Conservation (phyloP, 2,888 invertebrate species). For the Nebria brevicollis region DNA sequence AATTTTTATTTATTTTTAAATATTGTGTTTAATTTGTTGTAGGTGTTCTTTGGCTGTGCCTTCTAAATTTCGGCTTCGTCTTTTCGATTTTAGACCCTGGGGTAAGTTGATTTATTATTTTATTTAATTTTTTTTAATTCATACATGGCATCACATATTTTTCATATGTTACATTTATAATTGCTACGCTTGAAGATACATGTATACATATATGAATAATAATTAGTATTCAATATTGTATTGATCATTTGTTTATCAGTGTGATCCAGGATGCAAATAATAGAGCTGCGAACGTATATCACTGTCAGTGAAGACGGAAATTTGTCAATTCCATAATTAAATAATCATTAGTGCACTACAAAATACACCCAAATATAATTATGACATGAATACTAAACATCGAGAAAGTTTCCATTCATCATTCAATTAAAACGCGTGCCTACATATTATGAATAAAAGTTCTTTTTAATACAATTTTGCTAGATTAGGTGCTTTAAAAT, state of each 20-base stretch:
- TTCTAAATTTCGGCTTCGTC: constrained; percentile 60
- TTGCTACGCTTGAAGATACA: no score
- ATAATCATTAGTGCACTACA: constrained; percentile 18
- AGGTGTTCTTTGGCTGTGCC: constrained; percentile 62
- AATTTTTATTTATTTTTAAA: not conserved
- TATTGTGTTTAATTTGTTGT: constrained; percentile 52
- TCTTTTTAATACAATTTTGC: no score
- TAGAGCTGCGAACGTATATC: not conserved
- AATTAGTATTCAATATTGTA: not conserved
- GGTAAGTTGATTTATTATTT: constrained; percentile 55
- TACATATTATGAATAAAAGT: not conserved
- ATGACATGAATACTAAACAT: not conserved
- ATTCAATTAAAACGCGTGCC: not conserved
- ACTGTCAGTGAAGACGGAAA: not conserved
- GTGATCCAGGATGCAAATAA: not conserved
- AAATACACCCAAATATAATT: constrained; percentile 17
- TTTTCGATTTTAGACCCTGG: constrained; percentile 63
- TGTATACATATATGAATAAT: no score
- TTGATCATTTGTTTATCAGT: not conserved
- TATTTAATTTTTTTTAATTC: not conserved
- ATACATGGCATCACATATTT: no score
- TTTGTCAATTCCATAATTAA: constrained; percentile 8
- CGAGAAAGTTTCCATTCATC: not conserved
- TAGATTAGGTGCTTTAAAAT: not conserved
- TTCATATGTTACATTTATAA: no score